phyloP scores from a whole-genome alignment of 2,888 invertebrate genomes.

The Thymelicus acteon region DNA sequence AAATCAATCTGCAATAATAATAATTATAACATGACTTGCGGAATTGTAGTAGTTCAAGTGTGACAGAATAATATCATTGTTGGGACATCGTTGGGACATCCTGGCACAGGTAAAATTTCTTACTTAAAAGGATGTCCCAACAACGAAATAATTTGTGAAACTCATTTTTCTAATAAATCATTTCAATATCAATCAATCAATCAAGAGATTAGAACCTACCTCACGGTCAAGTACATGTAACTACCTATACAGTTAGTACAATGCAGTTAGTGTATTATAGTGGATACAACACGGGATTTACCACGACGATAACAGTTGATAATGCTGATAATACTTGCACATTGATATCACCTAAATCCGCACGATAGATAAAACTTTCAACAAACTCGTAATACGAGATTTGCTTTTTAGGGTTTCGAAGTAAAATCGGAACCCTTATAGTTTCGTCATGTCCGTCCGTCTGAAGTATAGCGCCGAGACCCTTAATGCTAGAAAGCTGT shows the following conservation, averaged over 20 bases:
- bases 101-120: no score
- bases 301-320: conserved; percentile 18
- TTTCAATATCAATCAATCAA: conserved; percentile 7
- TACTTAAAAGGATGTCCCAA: no score
- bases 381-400: not conserved
- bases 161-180: no score
- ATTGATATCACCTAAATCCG: conserved; percentile 3
- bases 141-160: no score
- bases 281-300: conserved; percentile 3
- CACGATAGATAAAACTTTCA: not conserved
- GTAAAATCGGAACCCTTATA: no score
- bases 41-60: not conserved
- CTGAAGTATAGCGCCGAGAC: no score
- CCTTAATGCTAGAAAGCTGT: no score
- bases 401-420: not conserved
- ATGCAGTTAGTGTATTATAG: conserved; percentile 6
- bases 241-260: not conserved
- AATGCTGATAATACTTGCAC: conserved; percentile 16
- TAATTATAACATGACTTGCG: no score
- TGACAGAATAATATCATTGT: conserved; percentile 1
- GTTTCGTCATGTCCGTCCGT: no score
- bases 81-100: no score
- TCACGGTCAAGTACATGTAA: not conserved
- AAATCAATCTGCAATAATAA: no score
- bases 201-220: conserved; percentile 20